phyloP scores from a whole-genome alignment of 2,888 invertebrate species.

The Drosophila eohydei region DNA sequence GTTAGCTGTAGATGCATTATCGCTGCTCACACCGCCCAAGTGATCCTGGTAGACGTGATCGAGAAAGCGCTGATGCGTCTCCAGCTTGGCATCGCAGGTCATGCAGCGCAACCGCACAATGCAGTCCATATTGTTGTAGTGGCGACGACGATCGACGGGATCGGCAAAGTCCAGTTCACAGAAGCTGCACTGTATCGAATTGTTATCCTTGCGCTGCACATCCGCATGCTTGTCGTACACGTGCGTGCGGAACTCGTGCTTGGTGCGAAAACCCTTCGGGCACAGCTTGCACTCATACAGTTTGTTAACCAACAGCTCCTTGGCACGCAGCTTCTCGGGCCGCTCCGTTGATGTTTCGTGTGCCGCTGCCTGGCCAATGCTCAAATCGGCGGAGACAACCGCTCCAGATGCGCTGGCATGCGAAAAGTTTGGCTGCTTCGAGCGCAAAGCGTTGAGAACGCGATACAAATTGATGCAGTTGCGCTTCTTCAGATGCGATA shows the following conservation, averaged over 20 bases:
- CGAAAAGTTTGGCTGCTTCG: slow-evolving; percentile 68
- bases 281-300: slow-evolving; percentile 85
- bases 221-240: slow-evolving; percentile 85
- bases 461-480: slow-evolving; percentile 85
- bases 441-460: slow-evolving; percentile 78
- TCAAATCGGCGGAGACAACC: slow-evolving; percentile 42
- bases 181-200: slow-evolving; percentile 83
- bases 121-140: slow-evolving; percentile 85
- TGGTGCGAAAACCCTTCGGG: slow-evolving; percentile 83
- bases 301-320: slow-evolving; percentile 84
- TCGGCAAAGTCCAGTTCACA: slow-evolving; percentile 84
- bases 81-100: slow-evolving; percentile 84
- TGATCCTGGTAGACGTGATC: slow-evolving; percentile 85
- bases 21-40: slow-evolving; percentile 73
- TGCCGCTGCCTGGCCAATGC: not conserved
- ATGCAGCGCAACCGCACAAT: slow-evolving; percentile 84
- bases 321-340: slow-evolving; percentile 83
- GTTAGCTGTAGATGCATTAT: slow-evolving; percentile 51
- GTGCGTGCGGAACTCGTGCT: slow-evolving; percentile 84
- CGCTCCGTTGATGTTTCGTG: slow-evolving; percentile 51
- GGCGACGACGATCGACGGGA: slow-evolving; percentile 84
- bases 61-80: slow-evolving; percentile 84
- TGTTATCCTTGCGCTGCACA: slow-evolving; percentile 83
- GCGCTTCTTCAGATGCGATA: slow-evolving; percentile 84
- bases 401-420: slow-evolving; percentile 19